Base-by-base conservation (phyloP, 2,797 vertebrate genomes). In the Tapera naevia region DNA sequence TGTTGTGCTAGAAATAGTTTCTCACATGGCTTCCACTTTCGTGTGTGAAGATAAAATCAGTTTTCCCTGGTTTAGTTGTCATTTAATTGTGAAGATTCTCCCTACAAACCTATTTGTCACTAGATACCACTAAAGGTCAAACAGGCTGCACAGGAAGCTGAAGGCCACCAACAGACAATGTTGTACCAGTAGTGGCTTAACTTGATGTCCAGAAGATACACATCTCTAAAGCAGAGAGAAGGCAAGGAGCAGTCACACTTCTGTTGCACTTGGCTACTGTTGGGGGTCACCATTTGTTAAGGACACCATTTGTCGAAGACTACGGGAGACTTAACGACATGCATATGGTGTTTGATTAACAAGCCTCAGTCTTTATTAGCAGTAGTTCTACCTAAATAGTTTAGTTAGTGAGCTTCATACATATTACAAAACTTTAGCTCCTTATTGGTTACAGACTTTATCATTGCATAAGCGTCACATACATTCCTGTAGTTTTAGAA, bases 101-200 rank as follows among this genome's bases (percentile, higher is more conserved):
- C 33, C 16, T 86, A 12, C 30, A 69, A 92, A 58, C 12, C 87
- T 30, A 37, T 78, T 93, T 92, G 57, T 72, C 84, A 86, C 91
- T 95, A 93, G 79, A 58, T 94, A 86, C 80, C 93, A 95, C 66
- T 92, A 91, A 94, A 96, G 71, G 91, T 94, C 78, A 85, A 64
- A 95, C 16, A 85, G 90, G 86, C 32, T 78, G 27, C 24, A 41
- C 17, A 53, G 37, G 32, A 81, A 24, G 6, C 33, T 61, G 39
- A 72, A 4, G 72, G 17, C 6, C 46, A 57, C 28, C 18, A 9
- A 35, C 0, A 48, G 48, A 39, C 11, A 48, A 8, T 13, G 3
- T 7, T 51, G 9, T 16, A 27, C 12, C 50, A 11, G 22, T 5
- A 17, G 11, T 19, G 2, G 0, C 37, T 54, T 35, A 9, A 30